phyloP scores from a whole-genome alignment of 1,140 invertebrate species.

The Calosoma granatense region DNA sequence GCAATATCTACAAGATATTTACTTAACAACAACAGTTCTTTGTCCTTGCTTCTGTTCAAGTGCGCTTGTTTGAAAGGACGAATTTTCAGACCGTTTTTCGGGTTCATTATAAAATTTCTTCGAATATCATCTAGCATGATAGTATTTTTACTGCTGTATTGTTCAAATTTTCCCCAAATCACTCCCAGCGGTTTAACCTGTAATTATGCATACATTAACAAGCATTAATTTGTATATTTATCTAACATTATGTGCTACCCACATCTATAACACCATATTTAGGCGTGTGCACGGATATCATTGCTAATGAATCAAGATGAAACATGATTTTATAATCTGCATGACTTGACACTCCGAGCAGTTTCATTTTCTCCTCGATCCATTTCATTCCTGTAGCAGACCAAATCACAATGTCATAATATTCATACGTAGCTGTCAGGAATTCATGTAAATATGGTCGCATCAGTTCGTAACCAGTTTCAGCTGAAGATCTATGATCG shows the following conservation, averaged over 20 bases:
- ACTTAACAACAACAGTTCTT: conserved; percentile 71
- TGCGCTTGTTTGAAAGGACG: conserved; percentile 84
- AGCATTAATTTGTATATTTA: conserved; percentile 2
- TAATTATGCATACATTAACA: conserved; percentile 24
- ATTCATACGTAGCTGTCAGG: conserved; percentile 77
- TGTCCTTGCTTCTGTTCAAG: conserved; percentile 72
- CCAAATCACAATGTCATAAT: conserved; percentile 86
- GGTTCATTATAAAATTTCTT: conserved; percentile 97
- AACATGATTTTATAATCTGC: conserved; percentile 88
- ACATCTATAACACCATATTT: conserved; percentile 88
- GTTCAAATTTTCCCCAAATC: conserved; percentile 91
- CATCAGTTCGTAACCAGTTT: conserved; percentile 85
- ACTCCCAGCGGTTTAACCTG: conserved; percentile 92
- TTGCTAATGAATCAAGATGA: conserved; percentile 81
- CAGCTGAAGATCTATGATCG: conserved; percentile 86
- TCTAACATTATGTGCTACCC: conserved; percentile 26
- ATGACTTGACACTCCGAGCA: conserved; percentile 76
- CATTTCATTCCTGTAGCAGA: conserved; percentile 97
- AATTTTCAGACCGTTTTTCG: conserved; percentile 85
- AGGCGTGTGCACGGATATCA: conserved; percentile 84
- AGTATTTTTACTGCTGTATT: conserved; percentile 83
- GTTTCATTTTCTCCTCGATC: conserved; percentile 95
- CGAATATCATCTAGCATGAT: conserved; percentile 99
- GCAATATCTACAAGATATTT: conserved; percentile 83
- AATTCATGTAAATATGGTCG: conserved; percentile 93